Evolutionary conservation across 2,888 invertebrate genomes (phyloP).

Genomic region (Gastracanthus pulcherrimus): DNA sequence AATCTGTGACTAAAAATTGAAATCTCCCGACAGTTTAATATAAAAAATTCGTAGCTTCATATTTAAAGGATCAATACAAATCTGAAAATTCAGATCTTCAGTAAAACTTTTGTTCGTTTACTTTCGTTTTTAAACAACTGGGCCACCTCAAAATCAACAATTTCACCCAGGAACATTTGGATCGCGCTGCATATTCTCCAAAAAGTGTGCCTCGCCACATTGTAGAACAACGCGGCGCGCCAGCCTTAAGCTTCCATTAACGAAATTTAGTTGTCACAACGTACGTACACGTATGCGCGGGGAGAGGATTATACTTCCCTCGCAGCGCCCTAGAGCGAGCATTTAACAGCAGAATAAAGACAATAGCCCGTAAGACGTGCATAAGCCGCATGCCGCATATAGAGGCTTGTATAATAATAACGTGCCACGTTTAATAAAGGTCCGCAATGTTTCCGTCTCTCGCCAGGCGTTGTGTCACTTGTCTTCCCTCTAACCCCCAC

Average conservation of each 20-base stretch:
- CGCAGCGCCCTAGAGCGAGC: not conserved
- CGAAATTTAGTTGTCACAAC: not conserved
- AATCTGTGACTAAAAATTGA: too few relatives aligned
- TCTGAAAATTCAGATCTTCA: too few relatives aligned
- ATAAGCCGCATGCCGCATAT: slow-evolving; percentile 61
- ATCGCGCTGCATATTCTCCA: too few relatives aligned
- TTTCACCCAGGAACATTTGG: too few relatives aligned
- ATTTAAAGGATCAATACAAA: too few relatives aligned
- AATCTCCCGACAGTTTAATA: too few relatives aligned
- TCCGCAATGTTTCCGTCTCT: slow-evolving; percentile 29
- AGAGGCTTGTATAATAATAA: slow-evolving; percentile 65
- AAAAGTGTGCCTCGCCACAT: not conserved
- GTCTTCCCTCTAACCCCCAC: not conserved
- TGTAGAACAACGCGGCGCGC: not conserved
- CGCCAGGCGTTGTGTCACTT: slow-evolving; percentile 29
- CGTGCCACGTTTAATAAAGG: slow-evolving; percentile 51
- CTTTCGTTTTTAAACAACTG: too few relatives aligned
- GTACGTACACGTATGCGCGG: not conserved
- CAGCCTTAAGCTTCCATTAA: slow-evolving; percentile 3
- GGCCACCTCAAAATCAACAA: too few relatives aligned
- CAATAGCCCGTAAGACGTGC: slow-evolving; percentile 34
- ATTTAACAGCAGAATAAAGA: slow-evolving; percentile 20
- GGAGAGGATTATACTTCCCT: not conserved
- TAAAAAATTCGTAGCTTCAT: too few relatives aligned
- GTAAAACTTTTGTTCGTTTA: too few relatives aligned